Conservation (phyloP, 2,888 invertebrate species). For the Julus scanicus region DNA sequence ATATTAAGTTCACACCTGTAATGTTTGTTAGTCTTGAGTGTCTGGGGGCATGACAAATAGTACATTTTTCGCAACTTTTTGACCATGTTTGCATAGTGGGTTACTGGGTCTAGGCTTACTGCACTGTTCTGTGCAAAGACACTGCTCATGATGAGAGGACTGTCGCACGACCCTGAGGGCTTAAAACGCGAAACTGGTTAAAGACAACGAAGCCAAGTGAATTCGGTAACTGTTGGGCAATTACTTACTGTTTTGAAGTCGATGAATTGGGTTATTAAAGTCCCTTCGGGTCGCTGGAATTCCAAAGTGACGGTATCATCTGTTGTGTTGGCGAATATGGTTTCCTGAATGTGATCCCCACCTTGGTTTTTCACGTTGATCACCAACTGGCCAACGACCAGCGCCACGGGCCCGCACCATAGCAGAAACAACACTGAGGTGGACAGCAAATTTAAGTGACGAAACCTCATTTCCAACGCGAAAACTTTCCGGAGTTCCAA, state of each 20-base stretch:
- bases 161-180: background rate
- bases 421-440: constrained; percentile 27
- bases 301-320: constrained; percentile 90
- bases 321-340: constrained; percentile 88
- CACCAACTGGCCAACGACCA: constrained; percentile 51
- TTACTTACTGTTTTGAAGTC: constrained; percentile 86
- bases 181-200: background rate
- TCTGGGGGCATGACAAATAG: no score
- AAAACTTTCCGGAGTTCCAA: constrained; percentile 27
- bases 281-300: constrained; percentile 90
- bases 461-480: constrained; percentile 48
- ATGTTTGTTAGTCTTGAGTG: no score
- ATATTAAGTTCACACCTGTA: no score
- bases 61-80: no score
- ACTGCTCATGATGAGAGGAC: background rate
- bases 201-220: background rate
- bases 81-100: background rate
- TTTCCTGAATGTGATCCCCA: constrained; percentile 93
- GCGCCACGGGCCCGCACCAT: constrained; percentile 2
- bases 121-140: background rate
- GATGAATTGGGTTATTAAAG: constrained; percentile 89
- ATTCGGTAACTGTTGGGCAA: background rate
- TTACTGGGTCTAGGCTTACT: background rate
- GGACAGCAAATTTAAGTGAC: background rate
- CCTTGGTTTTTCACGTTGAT: constrained; percentile 72